Base-by-base conservation (phyloP, 2,888 invertebrate species). In the Apeira syringaria region DNA sequence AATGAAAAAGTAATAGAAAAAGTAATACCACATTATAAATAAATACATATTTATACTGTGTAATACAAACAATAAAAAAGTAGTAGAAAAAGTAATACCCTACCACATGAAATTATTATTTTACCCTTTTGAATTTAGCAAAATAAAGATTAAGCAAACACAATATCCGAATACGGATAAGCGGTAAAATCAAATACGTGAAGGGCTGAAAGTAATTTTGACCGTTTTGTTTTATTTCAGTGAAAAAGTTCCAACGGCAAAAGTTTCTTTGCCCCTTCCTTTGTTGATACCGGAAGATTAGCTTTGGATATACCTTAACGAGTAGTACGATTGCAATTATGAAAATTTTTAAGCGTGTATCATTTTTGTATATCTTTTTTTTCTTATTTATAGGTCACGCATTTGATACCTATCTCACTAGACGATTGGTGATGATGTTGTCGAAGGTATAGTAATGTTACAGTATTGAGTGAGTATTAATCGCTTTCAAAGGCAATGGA, bases 141-240 rank as follows among this genome's bases (percentile, higher is more conserved):
- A 32, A 36, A 22, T 39, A 30, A 30, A 39, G 35, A 46, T 46
- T 46, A 39, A 40, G 40, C 45, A 46, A 46, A 39, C 26, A 39
- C 26, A 45, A 39, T 39, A 26, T 45, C 31, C 35, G 30, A 12
- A 27, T 30, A 12, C 35, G 31, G 39, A 29, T 9, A 8, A 24
- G 9, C 24, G 36, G 15, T 18, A 13, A 8, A 43, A 28, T 42
- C 31, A 26, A 43, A 29, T 34, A 38, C 44, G 38, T 44, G 39
- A 30, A 35, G 31, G 34, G 39, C 20, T 7, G 20, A 7, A 4
- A 7, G 3, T 20, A 20, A 22, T 46, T 40, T 27, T 22, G 35
- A 25, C 37, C 38, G 27, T 38, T 44, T 40, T 46, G 39, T 45
- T 46, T 40, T 40, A 46, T 46, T 39, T 46, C 39, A 46, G 35